Conservation (phyloP, 1,140 invertebrate genomes). For the Apis mellifera region DNA sequence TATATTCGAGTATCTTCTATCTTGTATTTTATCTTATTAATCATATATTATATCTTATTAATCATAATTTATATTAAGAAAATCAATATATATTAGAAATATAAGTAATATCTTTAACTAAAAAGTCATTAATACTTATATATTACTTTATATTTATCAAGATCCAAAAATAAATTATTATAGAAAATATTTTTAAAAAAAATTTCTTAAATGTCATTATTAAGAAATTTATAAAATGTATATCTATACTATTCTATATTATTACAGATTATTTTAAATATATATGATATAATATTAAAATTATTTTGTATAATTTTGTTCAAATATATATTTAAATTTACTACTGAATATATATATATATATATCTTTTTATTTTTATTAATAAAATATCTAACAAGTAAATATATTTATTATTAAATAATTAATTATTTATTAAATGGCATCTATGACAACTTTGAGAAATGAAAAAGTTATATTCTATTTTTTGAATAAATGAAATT, state of each 20-base stretch:
- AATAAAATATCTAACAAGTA: background rate
- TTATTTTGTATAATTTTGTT: background rate
- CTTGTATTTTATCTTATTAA: too few relatives aligned
- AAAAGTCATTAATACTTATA: background rate
- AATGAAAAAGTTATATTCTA: too few relatives aligned
- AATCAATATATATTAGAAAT: background rate
- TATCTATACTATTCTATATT: background rate
- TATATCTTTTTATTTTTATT: background rate
- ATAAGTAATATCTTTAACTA: background rate
- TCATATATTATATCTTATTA: background rate
- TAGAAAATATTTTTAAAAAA: background rate
- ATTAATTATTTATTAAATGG: background rate
- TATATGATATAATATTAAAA: background rate
- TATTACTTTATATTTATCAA: background rate
- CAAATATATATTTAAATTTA: background rate
- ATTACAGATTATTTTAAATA: background rate
- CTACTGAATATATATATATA: background rate
- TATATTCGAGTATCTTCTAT: background rate
- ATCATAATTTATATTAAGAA: background rate
- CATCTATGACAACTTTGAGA: background rate
- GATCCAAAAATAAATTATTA: background rate
- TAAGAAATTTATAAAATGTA: background rate
- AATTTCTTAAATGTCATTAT: background rate
- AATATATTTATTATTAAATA: background rate
- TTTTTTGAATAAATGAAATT: background rate